A percentile compares a stretch with the other conserved stretches of the same genome.
Conservation (phyloP, 2,888 invertebrate genomes). For the Notodonta dromedarius region DNA sequence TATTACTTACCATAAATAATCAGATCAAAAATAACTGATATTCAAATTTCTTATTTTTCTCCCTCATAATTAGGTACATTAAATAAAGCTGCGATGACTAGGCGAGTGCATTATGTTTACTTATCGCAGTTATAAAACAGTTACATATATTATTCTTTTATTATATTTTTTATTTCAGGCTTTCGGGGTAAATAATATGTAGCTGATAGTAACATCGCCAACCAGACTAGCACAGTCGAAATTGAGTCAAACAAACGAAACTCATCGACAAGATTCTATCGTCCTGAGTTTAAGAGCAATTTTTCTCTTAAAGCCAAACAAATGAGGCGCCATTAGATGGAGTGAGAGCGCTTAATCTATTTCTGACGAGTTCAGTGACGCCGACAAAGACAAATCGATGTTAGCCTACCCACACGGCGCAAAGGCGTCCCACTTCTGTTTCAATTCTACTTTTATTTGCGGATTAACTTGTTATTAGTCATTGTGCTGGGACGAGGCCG, state of each 20-base stretch:
- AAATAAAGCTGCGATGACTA: too few species aligned
- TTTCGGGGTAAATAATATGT: conserved; percentile 15
- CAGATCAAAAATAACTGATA: too few species aligned
- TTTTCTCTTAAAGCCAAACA: conserved; percentile 84
- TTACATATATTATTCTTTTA: too few species aligned
- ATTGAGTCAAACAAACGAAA: conserved; percentile 75
- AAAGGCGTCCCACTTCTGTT: conserved; percentile 82
- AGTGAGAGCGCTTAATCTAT: conserved; percentile 85
- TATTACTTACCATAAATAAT: too few species aligned
- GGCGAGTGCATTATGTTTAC: too few species aligned
- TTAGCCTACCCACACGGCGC: conserved; percentile 83
- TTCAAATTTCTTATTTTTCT: too few species aligned
- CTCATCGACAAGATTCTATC: conserved; percentile 80
- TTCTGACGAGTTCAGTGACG: conserved; percentile 85
- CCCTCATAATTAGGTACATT: too few species aligned
- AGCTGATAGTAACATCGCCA: not conserved
- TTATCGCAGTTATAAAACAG: too few species aligned
- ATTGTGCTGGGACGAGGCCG: conserved; percentile 71
- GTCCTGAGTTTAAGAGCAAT: conserved; percentile 78
- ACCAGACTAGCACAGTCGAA: conserved; percentile 1
- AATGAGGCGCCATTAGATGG: conserved; percentile 84
- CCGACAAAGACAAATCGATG: conserved; percentile 84
- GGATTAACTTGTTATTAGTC: conserved; percentile 85
- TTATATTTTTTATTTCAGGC: not conserved
- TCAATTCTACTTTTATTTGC: conserved; percentile 84